These are phyloP conservation scores for Dasypogon diadema DNA, from an alignment of 2,888 invertebrate species.

Conservation along the genomic window DNA sequence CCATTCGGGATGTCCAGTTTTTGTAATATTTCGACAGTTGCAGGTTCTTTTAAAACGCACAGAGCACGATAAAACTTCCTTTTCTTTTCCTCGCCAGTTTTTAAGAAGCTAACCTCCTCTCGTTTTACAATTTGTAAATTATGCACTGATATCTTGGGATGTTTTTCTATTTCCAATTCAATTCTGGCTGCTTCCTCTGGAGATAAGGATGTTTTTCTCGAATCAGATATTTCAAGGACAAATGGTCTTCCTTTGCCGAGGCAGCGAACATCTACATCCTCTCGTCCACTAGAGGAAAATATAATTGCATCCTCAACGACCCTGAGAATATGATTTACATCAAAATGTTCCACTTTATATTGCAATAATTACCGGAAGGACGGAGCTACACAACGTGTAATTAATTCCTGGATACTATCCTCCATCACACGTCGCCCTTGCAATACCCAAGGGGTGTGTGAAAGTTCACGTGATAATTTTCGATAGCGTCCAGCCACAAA, in stretches of 20 bases:
- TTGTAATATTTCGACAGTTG: slow-evolving; percentile 71
- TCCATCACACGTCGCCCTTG: slow-evolving; percentile 83
- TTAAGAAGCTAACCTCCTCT: slow-evolving; percentile 77
- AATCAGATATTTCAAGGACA: slow-evolving; percentile 85
- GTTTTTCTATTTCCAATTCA: slow-evolving; percentile 71
- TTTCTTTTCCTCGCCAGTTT: slow-evolving; percentile 89
- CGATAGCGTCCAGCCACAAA: slow-evolving; percentile 76
- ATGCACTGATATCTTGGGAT: slow-evolving; percentile 72
- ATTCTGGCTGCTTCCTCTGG: slow-evolving; percentile 71
- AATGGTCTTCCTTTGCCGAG: slow-evolving; percentile 94
- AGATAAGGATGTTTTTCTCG: slow-evolving; percentile 71
- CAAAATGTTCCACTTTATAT: background rate
- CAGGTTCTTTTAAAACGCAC: slow-evolving; percentile 71
- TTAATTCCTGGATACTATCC: slow-evolving; percentile 92
- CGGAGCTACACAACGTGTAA: slow-evolving; percentile 76
- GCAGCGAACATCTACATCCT: slow-evolving; percentile 97
- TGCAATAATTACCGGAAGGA: slow-evolving; percentile 71
- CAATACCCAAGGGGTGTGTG: slow-evolving; percentile 95
- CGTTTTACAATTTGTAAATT: slow-evolving; percentile 78
- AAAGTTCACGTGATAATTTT: slow-evolving; percentile 84
- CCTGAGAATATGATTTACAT: slow-evolving; percentile 52
- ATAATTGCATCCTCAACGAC: slow-evolving; percentile 70
- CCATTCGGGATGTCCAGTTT: slow-evolving; percentile 66
- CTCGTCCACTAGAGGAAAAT: slow-evolving; percentile 92
- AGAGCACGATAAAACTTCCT: slow-evolving; percentile 88